Conservation (phyloP, 2,797 vertebrate genomes). For the Stomatorhinus walkeri region DNA sequence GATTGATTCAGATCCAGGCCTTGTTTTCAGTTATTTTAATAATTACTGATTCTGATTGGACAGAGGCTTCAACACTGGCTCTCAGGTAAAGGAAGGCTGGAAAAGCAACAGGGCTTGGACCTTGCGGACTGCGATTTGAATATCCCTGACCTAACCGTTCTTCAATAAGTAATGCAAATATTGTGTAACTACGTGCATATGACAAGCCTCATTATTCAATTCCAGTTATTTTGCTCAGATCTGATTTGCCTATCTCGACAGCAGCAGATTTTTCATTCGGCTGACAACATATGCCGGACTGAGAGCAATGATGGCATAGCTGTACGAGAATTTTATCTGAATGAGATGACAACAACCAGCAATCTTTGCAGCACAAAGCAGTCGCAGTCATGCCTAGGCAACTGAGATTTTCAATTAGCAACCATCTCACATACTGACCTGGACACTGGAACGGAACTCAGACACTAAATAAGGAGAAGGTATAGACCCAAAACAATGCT, state of each 20-base stretch:
- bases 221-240: neutral
- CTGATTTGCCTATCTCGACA: neutral
- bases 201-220: neutral
- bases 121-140: neutral
- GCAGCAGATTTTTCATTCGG: neutral
- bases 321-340: neutral
- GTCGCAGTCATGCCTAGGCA: neutral
- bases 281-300: neutral
- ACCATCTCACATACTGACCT: neutral
- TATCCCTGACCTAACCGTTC: neutral
- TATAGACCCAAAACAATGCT: neutral
- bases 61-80: neutral
- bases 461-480: neutral
- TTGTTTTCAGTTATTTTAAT: neutral
- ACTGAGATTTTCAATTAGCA: neutral
- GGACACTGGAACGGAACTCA: neutral
- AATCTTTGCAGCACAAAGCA: neutral
- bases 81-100: neutral
- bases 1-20: neutral
- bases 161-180: neutral
- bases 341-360: neutral
- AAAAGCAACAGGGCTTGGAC: neutral
- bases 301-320: neutral
- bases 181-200: neutral
- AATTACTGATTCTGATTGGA: neutral